phyloP scores from a whole-genome alignment of 2,113 vertebrate genomes.

The Typhlomys cinereus region DNA sequence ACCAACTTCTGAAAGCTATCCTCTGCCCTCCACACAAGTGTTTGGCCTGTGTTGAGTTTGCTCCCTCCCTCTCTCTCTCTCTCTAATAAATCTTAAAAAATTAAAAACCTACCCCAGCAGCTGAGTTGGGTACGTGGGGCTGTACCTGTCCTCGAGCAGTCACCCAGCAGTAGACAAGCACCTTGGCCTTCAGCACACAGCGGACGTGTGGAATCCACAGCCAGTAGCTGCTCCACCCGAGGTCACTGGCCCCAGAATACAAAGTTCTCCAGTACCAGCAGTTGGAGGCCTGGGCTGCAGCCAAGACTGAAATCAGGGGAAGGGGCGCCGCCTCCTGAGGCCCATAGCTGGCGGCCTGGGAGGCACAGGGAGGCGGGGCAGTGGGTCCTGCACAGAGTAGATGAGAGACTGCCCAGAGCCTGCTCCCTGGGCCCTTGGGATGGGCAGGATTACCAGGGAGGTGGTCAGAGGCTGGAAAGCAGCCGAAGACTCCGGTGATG shows the following conservation, averaged over 20 bases:
- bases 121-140: background rate
- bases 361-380: background rate
- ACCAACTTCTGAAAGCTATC: no score
- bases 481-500: background rate
- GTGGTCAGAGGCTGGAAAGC: background rate
- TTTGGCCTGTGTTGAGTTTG: no score
- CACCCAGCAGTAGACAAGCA: background rate
- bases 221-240: background rate
- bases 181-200: background rate
- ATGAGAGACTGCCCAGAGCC: background rate
- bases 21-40: no score
- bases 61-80: no score
- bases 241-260: conserved; percentile 33
- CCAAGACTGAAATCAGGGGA: conserved; percentile 57
- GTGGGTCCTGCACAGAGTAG: background rate
- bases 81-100: no score
- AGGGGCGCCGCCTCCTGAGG: background rate
- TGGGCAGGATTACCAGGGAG: background rate
- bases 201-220: background rate
- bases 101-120: background rate
- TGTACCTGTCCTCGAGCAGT: background rate
- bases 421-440: background rate
- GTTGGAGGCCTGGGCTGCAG: background rate
- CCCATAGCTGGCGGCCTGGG: background rate
- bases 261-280: conserved; percentile 29